A percentile compares a stretch with the other conserved stretches of the same genome.
Conservation (phyloP, 2,113 vertebrate species). For the Bolborhynchus lineola region DNA sequence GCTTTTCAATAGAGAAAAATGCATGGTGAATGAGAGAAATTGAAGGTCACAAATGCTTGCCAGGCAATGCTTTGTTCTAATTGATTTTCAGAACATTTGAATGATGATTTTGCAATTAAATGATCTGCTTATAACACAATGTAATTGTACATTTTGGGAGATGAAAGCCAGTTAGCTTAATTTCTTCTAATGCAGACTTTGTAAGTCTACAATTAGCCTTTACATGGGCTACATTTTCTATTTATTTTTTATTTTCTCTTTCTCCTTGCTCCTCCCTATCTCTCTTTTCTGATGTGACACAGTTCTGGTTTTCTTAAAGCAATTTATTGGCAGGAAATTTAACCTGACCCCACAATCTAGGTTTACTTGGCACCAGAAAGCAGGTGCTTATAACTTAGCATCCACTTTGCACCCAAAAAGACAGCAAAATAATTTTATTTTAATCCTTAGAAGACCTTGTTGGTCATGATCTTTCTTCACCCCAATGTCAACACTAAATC, state of each 20-base stretch:
- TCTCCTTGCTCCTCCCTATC: not conserved
- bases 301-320: not conserved
- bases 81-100: constrained; percentile 1
- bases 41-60: not conserved
- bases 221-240: not conserved
- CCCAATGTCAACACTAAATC: not conserved
- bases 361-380: not conserved
- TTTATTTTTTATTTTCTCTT: not conserved
- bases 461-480: not conserved
- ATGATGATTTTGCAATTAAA: not conserved
- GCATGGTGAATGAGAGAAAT: not conserved
- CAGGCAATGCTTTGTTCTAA: not conserved
- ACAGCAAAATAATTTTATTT: not conserved
- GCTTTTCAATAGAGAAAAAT: not conserved
- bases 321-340: not conserved
- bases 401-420: not conserved
- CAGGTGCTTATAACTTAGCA: not conserved
- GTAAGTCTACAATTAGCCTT: not conserved
- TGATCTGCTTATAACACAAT: not conserved
- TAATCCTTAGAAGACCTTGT: not conserved
- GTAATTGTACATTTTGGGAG: not conserved
- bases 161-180: not conserved
- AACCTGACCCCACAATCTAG: not conserved
- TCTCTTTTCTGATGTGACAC: not conserved
- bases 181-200: not conserved